phyloP scores from a whole-genome alignment of 2,113 vertebrate genomes.

The Girardinichthys multiradiatus region DNA sequence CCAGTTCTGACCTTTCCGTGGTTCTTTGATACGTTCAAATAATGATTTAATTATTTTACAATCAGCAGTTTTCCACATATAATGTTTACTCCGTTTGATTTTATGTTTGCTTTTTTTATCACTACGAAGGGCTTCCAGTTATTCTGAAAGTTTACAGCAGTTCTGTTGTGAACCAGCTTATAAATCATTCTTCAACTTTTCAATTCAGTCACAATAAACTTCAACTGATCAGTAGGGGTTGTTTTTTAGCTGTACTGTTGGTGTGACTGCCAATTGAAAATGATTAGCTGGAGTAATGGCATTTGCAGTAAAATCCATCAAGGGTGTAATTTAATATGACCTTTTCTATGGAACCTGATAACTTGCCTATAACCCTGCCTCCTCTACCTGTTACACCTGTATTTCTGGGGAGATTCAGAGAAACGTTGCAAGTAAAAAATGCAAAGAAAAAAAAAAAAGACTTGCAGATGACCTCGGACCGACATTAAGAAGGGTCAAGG shows the following conservation, averaged over 20 bases:
- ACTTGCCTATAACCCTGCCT: not conserved
- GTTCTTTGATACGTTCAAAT: no score
- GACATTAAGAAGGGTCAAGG: constrained; percentile 36
- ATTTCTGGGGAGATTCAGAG: not conserved
- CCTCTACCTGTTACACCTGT: constrained; percentile 14
- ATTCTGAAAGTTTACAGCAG: no score
- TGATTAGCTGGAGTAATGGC: not conserved
- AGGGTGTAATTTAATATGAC: not conserved
- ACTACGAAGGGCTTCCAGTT: no score
- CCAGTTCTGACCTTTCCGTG: not conserved
- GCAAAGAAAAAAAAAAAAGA: not conserved
- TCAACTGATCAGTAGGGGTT: no score
- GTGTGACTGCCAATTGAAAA: not conserved
- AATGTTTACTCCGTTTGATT: no score
- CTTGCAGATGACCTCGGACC: constrained; percentile 27
- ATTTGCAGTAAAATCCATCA: not conserved
- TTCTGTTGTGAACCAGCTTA: no score
- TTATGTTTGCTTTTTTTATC: no score
- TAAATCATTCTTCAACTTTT: no score
- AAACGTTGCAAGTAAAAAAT: not conserved
- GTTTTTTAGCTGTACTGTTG: not conserved
- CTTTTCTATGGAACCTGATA: not conserved
- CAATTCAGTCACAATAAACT: no score
- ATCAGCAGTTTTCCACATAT: no score
- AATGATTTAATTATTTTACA: no score